These are phyloP conservation scores for Rhynchonycteris naso DNA, from an alignment of 2,797 vertebrate genomes.

Conservation along the genomic window DNA sequence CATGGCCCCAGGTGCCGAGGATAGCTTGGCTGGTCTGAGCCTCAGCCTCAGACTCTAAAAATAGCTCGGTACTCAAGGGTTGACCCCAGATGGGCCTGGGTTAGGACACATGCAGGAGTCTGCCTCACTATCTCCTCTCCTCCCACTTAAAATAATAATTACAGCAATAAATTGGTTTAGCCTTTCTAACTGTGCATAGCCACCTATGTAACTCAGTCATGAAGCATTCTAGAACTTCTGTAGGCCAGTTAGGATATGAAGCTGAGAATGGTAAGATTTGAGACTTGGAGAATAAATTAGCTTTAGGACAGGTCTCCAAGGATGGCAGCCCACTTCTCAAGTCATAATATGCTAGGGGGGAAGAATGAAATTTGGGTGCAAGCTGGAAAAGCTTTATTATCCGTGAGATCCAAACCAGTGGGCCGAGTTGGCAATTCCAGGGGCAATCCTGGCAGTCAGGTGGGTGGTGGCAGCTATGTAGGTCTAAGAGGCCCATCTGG, in stretches of 20 bases:
- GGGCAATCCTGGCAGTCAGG: neutral
- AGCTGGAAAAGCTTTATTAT: neutral
- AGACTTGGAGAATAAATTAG: neutral
- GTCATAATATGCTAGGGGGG: neutral
- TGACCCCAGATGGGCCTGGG: no score
- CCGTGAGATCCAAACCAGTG: neutral
- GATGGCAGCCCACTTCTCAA: neutral
- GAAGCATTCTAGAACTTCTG: neutral
- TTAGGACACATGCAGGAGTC: no score
- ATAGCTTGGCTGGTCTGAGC: no score
- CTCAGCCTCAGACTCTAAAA: no score
- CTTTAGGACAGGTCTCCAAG: neutral
- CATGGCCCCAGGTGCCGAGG: no score
- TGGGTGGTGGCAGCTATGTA: neutral
- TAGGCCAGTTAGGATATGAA: neutral
- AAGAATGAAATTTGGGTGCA: neutral
- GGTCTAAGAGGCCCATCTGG: neutral
- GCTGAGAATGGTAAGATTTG: neutral
- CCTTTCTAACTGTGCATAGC: neutral
- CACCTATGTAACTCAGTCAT: neutral
- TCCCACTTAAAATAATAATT: no score
- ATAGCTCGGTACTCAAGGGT: no score
- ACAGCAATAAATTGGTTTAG: neutral
- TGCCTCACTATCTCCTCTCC: no score
- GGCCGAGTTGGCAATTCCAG: neutral